Evolutionary conservation across 2,888 invertebrate species (phyloP).

Genomic region (Rugalucina vietnamica): DNA sequence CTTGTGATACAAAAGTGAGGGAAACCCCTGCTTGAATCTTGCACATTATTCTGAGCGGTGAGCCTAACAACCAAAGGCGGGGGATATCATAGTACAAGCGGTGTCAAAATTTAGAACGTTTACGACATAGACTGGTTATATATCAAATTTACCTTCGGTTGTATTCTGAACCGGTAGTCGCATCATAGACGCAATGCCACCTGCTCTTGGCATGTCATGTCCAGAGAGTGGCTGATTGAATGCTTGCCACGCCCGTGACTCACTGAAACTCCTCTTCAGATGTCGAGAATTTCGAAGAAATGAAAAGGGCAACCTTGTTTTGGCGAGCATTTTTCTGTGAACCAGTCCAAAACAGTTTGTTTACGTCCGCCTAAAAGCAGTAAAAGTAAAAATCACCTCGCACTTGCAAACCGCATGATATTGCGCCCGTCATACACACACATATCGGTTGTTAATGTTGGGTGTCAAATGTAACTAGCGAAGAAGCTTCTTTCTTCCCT

Average conservation of each 20-base stretch:
- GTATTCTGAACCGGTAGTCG: slow-evolving; percentile 69
- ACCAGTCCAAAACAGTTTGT: neutral
- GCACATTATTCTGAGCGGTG: too few species aligned
- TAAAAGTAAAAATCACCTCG: too few species aligned
- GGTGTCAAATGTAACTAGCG: too few species aligned
- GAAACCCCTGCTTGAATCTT: too few species aligned
- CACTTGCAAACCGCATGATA: too few species aligned
- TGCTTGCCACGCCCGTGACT: neutral
- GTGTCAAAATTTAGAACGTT: neutral
- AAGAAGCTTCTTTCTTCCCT: too few species aligned
- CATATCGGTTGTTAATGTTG: too few species aligned
- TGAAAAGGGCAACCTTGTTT: neutral
- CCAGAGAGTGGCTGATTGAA: slow-evolving; percentile 71
- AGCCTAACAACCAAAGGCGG: too few species aligned
- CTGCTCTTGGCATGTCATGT: slow-evolving; percentile 72
- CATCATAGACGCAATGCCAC: slow-evolving; percentile 77
- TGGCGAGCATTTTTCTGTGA: neutral
- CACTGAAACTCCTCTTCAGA: neutral
- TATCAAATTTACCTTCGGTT: slow-evolving; percentile 62
- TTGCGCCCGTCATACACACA: too few species aligned
- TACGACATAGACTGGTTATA: neutral
- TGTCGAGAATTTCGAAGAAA: neutral
- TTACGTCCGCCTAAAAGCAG: too few species aligned
- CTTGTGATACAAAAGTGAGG: too few species aligned
- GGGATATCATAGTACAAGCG: too few species aligned